These are phyloP conservation scores for Criorhina ranunculi DNA, from an alignment of 2,888 invertebrate genomes.

Conservation along the genomic window DNA sequence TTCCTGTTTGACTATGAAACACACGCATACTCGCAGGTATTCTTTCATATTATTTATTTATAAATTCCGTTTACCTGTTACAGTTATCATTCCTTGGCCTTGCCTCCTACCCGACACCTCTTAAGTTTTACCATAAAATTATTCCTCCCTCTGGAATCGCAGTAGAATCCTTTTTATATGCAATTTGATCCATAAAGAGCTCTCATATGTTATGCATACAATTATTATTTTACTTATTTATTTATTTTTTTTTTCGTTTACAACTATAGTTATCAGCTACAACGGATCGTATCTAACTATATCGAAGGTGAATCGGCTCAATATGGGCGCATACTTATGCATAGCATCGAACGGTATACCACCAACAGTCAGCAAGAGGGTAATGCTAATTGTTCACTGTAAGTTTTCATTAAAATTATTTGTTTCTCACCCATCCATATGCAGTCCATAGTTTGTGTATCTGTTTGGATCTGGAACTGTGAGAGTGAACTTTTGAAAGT, in stretches of 20 bases:
- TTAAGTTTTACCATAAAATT: slow-evolving; percentile 22
- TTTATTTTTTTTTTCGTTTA: slow-evolving; percentile 24
- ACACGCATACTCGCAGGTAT: neutral
- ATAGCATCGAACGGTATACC: slow-evolving; percentile 94
- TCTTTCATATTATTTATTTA: slow-evolving; percentile 39
- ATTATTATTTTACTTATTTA: neutral
- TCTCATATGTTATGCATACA: no score
- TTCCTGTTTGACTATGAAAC: neutral
- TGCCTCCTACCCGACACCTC: slow-evolving; percentile 1
- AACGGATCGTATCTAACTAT: slow-evolving; percentile 90
- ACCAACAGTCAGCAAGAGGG: slow-evolving; percentile 91
- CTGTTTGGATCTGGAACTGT: neutral
- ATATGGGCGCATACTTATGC: slow-evolving; percentile 93
- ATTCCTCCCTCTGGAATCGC: slow-evolving; percentile 12
- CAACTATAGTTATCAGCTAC: slow-evolving; percentile 86
- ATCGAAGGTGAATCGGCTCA: slow-evolving; percentile 89
- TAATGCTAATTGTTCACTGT: slow-evolving; percentile 93
- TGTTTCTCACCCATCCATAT: neutral
- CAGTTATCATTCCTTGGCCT: neutral
- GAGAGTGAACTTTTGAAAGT: neutral
- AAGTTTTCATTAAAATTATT: slow-evolving; percentile 85
- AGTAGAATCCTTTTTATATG: slow-evolving; percentile 19
- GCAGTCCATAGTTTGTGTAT: slow-evolving; percentile 21
- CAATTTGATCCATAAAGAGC: slow-evolving; percentile 21
- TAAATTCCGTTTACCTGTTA: slow-evolving; percentile 54